phyloP scores from a whole-genome alignment of 2,113 vertebrate genomes.

The Cynoglossus semilaevis region DNA sequence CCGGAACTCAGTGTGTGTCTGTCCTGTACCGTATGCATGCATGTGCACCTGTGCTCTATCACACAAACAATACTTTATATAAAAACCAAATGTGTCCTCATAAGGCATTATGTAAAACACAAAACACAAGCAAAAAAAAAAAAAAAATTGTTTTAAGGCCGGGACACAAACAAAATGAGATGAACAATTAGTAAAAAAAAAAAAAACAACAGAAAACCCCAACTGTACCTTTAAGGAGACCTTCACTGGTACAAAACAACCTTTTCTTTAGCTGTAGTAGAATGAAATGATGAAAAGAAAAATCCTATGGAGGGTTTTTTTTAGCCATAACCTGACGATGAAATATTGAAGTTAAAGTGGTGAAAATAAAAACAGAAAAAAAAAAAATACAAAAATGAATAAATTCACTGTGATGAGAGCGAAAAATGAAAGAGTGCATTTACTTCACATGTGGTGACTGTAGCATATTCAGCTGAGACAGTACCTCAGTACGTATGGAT shows the following conservation, averaged over 20 bases:
- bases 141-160: conserved; percentile 58
- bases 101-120: conserved; percentile 73
- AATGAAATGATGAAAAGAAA: neutral
- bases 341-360: neutral
- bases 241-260: conserved; percentile 7
- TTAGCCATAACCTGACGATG: conserved; percentile 8
- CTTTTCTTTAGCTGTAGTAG: neutral
- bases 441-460: conserved; percentile 28
- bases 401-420: conserved; percentile 4
- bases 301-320: neutral
- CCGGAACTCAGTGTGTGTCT: conserved; percentile 11
- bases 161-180: conserved; percentile 29
- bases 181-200: conserved; percentile 1
- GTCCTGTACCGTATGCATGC: conserved; percentile 37
- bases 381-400: neutral
- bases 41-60: conserved; percentile 44
- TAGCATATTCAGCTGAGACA: conserved; percentile 41
- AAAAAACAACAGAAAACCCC: too few relatives aligned
- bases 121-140: conserved; percentile 31
- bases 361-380: too few relatives aligned
- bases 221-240: conserved; percentile 10
- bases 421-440: conserved; percentile 9
- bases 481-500: conserved; percentile 37
- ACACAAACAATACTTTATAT: conserved; percentile 59
- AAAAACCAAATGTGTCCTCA: conserved; percentile 57